A percentile compares a stretch with the other conserved stretches of the same genome.
phyloP scores from a whole-genome alignment of 1,140 invertebrate species.

The Drosophila ambigua region DNA sequence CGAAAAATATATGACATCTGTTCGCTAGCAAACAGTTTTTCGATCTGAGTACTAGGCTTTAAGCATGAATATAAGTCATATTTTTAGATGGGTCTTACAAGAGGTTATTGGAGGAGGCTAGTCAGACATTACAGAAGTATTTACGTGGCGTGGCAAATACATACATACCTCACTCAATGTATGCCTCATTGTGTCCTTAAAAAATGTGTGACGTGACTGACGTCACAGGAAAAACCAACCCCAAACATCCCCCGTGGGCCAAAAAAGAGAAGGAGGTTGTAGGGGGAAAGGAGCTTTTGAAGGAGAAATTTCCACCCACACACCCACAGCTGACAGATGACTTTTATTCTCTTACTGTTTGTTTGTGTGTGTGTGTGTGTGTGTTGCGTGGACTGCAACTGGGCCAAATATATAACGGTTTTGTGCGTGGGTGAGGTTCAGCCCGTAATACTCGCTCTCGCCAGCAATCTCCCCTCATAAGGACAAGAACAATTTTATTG shows the following conservation, averaged over 20 bases:
- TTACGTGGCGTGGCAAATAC: background rate
- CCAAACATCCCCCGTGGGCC: slow-evolving; percentile 7
- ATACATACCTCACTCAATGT: background rate
- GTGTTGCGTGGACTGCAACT: slow-evolving; percentile 4
- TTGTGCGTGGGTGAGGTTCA: slow-evolving; percentile 65
- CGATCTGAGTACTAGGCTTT: too few relatives aligned
- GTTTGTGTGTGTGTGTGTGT: slow-evolving; percentile 5
- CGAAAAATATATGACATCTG: too few relatives aligned
- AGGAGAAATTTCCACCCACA: slow-evolving; percentile 4
- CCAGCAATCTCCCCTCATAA: background rate
- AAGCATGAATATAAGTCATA: slow-evolving; percentile 1
- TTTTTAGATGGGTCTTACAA: too few relatives aligned
- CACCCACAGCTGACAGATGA: slow-evolving; percentile 27
- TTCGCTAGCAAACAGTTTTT: too few relatives aligned
- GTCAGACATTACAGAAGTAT: too few relatives aligned
- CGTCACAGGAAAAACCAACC: slow-evolving; percentile 31
- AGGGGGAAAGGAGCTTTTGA: background rate
- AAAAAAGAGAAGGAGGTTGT: background rate
- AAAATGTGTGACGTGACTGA: slow-evolving; percentile 16
- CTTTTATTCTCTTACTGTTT: slow-evolving; percentile 15
- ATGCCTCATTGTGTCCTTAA: slow-evolving; percentile 7
- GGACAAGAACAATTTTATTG: background rate
- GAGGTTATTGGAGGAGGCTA: too few relatives aligned
- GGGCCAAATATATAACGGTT: slow-evolving; percentile 22
- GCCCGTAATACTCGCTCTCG: background rate